A percentile compares a stretch with the other conserved stretches of the same genome.
Evolutionary conservation across 2,113 vertebrate species (phyloP).

Genomic region (Salvelinus fontinalis): DNA sequence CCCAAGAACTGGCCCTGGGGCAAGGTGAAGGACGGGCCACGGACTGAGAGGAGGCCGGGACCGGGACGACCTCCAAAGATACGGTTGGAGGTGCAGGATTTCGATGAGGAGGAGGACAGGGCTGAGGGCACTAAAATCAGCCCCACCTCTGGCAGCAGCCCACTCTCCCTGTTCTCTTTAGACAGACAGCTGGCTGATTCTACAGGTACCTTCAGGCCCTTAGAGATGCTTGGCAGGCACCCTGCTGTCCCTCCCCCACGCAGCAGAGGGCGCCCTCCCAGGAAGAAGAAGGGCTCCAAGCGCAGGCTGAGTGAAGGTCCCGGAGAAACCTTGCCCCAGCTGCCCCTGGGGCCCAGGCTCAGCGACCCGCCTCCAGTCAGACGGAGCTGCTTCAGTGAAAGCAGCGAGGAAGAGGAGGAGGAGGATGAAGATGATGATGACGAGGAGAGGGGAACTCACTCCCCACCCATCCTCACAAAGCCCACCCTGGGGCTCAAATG

Average conservation of each 20-base stretch:
- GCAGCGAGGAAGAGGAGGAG: slow-evolving; percentile 86
- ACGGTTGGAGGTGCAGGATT: slow-evolving; percentile 56
- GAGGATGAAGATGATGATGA: slow-evolving; percentile 59
- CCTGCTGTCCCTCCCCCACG: slow-evolving; percentile 67
- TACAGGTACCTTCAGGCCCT: slow-evolving; percentile 42
- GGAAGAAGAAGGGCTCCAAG: slow-evolving; percentile 79
- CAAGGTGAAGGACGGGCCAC: slow-evolving; percentile 73
- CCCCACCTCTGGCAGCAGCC: slow-evolving; percentile 35
- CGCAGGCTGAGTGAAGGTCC: slow-evolving; percentile 63
- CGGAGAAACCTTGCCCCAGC: slow-evolving; percentile 53
- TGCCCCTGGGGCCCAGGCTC: slow-evolving; percentile 60
- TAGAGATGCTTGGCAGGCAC: slow-evolving; percentile 62
- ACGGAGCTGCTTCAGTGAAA: slow-evolving; percentile 85
- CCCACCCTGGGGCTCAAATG: slow-evolving; percentile 86
- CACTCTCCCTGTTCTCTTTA: slow-evolving; percentile 60
- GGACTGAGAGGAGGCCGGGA: slow-evolving; percentile 27
- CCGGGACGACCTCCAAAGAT: slow-evolving; percentile 62
- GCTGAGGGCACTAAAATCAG: slow-evolving; percentile 18
- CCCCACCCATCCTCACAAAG: slow-evolving; percentile 93
- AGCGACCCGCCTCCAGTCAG: slow-evolving; percentile 50
- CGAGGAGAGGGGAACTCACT: slow-evolving; percentile 80
- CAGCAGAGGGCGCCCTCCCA: slow-evolving; percentile 72
- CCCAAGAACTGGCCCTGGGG: slow-evolving; percentile 80
- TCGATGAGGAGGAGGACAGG: slow-evolving; percentile 32
- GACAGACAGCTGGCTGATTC: slow-evolving; percentile 64